These are phyloP conservation scores for Adelphocoris suturalis DNA, from an alignment of 2,888 invertebrate genomes.

Conservation along the genomic window DNA sequence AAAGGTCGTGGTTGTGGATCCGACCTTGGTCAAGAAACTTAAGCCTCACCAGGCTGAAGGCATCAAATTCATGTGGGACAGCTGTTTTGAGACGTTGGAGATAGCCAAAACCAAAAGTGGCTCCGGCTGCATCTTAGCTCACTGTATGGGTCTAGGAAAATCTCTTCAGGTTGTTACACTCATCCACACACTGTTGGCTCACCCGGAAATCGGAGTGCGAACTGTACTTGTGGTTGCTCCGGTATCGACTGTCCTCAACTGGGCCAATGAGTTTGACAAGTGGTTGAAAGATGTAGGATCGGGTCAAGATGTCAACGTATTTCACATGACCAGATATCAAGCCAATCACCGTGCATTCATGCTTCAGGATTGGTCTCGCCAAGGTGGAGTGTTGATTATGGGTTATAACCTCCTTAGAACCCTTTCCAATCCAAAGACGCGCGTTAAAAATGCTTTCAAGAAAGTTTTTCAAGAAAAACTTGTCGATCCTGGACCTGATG, in stretches of 20 bases:
- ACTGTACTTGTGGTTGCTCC: slow-evolving; percentile 94
- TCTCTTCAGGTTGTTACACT: slow-evolving; percentile 93
- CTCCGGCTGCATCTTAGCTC: slow-evolving; percentile 93
- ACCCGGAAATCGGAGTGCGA: slow-evolving; percentile 85
- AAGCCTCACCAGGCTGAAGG: slow-evolving; percentile 95
- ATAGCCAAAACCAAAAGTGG: slow-evolving; percentile 82
- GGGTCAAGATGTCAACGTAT: slow-evolving; percentile 86
- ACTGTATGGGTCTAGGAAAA: slow-evolving; percentile 98
- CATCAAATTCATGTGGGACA: slow-evolving; percentile 93
- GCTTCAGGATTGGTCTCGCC: slow-evolving; percentile 88
- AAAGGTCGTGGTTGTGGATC: slow-evolving; percentile 88
- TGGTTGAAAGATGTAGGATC: slow-evolving; percentile 87
- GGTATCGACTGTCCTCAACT: slow-evolving; percentile 96
- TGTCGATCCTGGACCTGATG: slow-evolving; percentile 94
- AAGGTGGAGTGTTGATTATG: slow-evolving; percentile 94
- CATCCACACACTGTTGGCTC: slow-evolving; percentile 89
- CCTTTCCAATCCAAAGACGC: slow-evolving; percentile 81
- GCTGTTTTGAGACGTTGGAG: slow-evolving; percentile 88
- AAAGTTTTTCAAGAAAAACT: slow-evolving; percentile 85
- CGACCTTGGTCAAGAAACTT: slow-evolving; percentile 86
- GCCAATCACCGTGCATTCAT: slow-evolving; percentile 82
- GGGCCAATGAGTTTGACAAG: slow-evolving; percentile 95
- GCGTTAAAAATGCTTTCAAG: slow-evolving; percentile 81
- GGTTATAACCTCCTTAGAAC: slow-evolving; percentile 98
- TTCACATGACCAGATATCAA: slow-evolving; percentile 82